These are phyloP conservation scores for Vimba vimba DNA, from an alignment of 2,113 vertebrate genomes.

Conservation along the genomic window DNA sequence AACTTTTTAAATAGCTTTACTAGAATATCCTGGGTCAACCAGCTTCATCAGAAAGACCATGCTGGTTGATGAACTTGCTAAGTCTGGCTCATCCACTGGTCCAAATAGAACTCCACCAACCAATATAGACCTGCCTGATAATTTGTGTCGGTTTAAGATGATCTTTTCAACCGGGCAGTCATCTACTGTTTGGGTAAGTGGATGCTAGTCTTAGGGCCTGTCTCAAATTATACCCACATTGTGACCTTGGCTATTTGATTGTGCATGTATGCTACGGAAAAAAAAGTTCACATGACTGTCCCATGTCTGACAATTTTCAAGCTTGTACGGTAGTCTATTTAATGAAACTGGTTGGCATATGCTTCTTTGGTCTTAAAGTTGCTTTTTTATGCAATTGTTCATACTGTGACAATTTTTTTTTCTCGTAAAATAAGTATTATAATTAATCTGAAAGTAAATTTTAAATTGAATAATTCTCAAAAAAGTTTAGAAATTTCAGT, in stretches of 20 bases:
- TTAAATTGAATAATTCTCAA: neutral
- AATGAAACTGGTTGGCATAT: no score
- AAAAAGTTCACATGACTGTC: neutral
- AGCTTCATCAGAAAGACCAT: neutral
- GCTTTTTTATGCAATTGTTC: no score
- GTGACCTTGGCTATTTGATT: neutral
- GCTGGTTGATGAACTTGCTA: neutral
- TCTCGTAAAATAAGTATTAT: no score
- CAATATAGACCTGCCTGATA: neutral
- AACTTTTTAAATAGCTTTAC: neutral
- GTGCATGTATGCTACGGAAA: neutral
- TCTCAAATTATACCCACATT: neutral
- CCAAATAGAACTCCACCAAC: neutral
- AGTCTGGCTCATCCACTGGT: neutral
- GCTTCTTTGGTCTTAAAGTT: no score
- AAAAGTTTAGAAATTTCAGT: neutral
- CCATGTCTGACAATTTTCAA: no score
- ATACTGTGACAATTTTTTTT: no score
- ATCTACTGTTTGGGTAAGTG: neutral
- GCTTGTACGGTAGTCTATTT: no score
- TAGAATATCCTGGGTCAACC: neutral
- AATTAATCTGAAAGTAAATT: neutral
- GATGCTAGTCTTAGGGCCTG: neutral
- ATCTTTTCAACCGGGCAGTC: neutral
- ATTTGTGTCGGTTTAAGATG: neutral